phyloP scores from a whole-genome alignment of 37 sponge, comb jelly and placozoan species.

The Ephydatia muelleri region DNA sequence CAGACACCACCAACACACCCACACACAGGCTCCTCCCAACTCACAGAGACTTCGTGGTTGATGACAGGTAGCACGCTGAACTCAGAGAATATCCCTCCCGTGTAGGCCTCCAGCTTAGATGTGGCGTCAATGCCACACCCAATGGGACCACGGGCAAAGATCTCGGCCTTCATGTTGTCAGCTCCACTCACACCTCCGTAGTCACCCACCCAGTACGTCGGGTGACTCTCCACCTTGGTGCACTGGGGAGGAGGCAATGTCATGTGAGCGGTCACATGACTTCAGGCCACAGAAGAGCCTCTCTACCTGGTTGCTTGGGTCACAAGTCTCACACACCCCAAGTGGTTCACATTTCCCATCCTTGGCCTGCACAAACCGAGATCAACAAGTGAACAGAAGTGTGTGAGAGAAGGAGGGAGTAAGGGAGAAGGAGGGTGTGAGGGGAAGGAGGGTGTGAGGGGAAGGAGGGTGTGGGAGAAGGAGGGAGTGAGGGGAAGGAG shows the following conservation, averaged over 20 bases:
- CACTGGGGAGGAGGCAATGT: conserved; percentile 45
- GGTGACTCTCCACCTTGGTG: conserved; percentile 39
- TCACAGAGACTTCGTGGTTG: conserved; percentile 83
- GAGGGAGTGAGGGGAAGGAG: no score
- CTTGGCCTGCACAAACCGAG: conserved; percentile 4
- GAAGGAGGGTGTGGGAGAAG: no score
- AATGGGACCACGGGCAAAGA: conserved; percentile 75
- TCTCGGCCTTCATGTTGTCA: conserved; percentile 84
- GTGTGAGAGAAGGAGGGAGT: no score
- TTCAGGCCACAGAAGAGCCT: not conserved
- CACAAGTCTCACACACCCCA: conserved; percentile 74
- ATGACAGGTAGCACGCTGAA: conserved; percentile 30
- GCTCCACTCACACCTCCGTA: conserved; percentile 71
- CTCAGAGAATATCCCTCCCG: conserved; percentile 57
- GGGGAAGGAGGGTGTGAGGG: no score
- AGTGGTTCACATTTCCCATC: conserved; percentile 68
- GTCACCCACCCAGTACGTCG: conserved; percentile 79
- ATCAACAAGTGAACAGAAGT: no score
- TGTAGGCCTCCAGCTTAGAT: conserved; percentile 67
- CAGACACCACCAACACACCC: not conserved
- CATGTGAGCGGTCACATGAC: no score
- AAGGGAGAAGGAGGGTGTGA: no score
- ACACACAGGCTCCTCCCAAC: not conserved
- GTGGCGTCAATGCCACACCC: conserved; percentile 78
- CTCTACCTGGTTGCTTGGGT: conserved; percentile 9